Percentiles rank a stretch among this genome's conserved stretches.
These are phyloP conservation scores for Ceyx erithaca DNA, from an alignment of 2,797 vertebrate genomes.

Conservation along the genomic window DNA sequence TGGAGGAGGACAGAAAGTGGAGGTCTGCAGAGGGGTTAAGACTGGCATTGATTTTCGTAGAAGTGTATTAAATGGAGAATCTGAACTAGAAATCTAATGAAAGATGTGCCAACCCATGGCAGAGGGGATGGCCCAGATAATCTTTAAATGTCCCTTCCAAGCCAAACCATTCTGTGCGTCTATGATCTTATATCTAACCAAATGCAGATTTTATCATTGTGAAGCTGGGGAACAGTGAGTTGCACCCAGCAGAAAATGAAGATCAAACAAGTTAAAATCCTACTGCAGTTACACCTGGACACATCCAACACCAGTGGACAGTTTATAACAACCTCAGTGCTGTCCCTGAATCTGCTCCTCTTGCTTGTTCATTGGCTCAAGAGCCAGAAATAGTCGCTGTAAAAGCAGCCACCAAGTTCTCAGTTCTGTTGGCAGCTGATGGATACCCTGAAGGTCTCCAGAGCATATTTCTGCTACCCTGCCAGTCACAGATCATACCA, in stretches of 20 bases:
- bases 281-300: neutral
- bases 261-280: neutral
- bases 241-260: neutral
- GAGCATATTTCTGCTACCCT: neutral
- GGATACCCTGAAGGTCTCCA: neutral
- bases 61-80: neutral
- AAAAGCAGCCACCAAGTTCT: neutral
- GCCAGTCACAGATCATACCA: neutral
- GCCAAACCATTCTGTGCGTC: neutral
- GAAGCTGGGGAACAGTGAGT: neutral
- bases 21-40: neutral
- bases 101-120: neutral
- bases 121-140: accelerated
- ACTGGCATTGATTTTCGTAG: neutral
- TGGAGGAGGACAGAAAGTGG: neutral
- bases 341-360: neutral
- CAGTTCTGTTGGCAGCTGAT: neutral
- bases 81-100: neutral
- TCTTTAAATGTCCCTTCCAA: neutral
- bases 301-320: neutral
- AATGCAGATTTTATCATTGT: neutral
- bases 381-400: neutral
- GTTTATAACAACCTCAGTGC: neutral
- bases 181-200: neutral
- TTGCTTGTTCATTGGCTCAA: neutral